Evolutionary conservation across 2,888 invertebrate genomes (phyloP), one percentile per base, ranked within the genome.

Genomic region (Eupithecia inturbata): DNA sequence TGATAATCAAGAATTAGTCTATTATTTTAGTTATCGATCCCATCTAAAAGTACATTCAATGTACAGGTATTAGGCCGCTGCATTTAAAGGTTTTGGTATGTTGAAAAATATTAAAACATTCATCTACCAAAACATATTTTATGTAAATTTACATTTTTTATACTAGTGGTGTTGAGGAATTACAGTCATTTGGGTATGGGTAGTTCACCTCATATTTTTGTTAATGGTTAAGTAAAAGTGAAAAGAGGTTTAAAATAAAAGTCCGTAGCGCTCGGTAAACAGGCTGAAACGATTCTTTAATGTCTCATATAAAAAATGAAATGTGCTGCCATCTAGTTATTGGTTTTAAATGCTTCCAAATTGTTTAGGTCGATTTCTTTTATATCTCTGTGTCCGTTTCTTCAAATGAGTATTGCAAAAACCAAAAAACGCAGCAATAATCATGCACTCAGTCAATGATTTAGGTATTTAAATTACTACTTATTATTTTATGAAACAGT

Each of bases 211-310:
- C 10, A 53, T 53, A 53, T 22, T 53, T n/a, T 45, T 16, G 41
- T 41, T 1, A 16, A 41, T n/a, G 49, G n/a, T 49, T 9, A 7
- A 66, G 45, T 68, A 67, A 68, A 72, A 68, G 33, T 68, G 60
- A 70, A 75, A 71, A 68, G 68, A 57, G 69, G 66, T 71, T 64
- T n/a, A 69, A 72, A 70, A 75, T 71, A 73, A 75, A 78, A 71
- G 57, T 76, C 72, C 7, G 76, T 77, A 77, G 79, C 72, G 79
- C 75, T 79, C 81, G 71, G 73, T 80, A 71, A 79, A 80, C 77
- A 77, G 73, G 67, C 74, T 70, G 74, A 68, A 73, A 76, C 73
- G 75, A 45, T 67, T 62, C 70, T 75, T 79, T 80, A 79, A 79
- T 77, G 77, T 73, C 73, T 78, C 33, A 60, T 70, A 76, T 77